These are phyloP conservation scores for Rhogogaster chlorosoma DNA, from an alignment of 2,888 invertebrate species.

Conservation along the genomic window DNA sequence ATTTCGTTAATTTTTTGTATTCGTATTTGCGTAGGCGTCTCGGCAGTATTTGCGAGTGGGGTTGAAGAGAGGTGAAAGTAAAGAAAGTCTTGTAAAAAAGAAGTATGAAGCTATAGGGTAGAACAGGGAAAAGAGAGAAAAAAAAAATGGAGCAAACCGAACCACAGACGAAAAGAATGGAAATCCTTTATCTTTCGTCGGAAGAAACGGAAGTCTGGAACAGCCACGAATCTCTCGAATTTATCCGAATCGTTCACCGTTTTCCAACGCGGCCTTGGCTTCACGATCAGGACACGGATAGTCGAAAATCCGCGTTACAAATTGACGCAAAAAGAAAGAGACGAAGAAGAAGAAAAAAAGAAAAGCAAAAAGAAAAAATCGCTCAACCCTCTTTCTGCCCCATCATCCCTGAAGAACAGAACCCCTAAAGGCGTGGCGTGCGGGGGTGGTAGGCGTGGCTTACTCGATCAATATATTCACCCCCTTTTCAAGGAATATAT, in stretches of 20 bases:
- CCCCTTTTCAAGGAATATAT: constrained; percentile 33
- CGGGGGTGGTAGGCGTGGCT: constrained; percentile 58
- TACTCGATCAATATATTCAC: constrained; percentile 69
- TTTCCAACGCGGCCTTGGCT: background rate
- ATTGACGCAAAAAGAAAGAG: constrained; percentile 2
- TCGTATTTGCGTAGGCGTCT: background rate
- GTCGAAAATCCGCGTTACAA: constrained; percentile 34
- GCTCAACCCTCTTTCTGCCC: constrained; percentile 25
- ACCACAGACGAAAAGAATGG: background rate
- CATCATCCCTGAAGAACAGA: constrained; percentile 25
- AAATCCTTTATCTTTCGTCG: constrained; percentile 13
- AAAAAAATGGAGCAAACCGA: background rate
- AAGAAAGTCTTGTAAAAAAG: background rate
- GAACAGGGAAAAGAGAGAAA: background rate
- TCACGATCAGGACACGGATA: constrained; percentile 35
- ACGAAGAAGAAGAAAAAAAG: background rate
- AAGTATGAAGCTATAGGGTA: background rate
- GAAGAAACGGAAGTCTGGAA: background rate
- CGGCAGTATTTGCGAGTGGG: background rate
- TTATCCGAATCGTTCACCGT: constrained; percentile 34
- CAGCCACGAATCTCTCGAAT: background rate
- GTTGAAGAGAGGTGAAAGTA: background rate
- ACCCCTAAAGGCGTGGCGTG: constrained; percentile 72
- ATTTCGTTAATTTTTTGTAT: constrained; percentile 14
- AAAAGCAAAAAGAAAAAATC: background rate